These are phyloP conservation scores for Aphelocoma coerulescens DNA, from an alignment of 2,113 vertebrate species.

Conservation along the genomic window DNA sequence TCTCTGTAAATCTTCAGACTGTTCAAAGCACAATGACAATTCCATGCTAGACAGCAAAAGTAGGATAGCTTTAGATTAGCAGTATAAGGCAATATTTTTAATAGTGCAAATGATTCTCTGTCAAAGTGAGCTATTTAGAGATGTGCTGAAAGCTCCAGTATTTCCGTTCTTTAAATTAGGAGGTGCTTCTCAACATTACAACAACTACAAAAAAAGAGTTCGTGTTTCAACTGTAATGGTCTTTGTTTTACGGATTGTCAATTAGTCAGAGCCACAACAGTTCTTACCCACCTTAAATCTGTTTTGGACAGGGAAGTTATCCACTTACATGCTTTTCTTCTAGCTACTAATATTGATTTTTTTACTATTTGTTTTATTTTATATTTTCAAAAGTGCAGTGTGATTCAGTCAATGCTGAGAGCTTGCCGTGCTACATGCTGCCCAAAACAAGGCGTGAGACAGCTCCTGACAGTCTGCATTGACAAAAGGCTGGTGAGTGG, in stretches of 20 bases:
- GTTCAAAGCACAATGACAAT: background rate
- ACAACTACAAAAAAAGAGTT: background rate
- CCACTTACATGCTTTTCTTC: background rate
- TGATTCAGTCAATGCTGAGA: background rate
- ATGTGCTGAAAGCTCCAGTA: background rate
- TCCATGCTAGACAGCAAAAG: background rate
- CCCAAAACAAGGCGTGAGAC: background rate
- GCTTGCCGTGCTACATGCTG: accelerated
- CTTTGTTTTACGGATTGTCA: background rate
- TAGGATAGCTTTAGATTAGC: background rate
- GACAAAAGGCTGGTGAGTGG: background rate
- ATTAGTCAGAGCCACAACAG: background rate
- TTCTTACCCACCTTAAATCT: background rate
- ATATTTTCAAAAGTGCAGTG: accelerated
- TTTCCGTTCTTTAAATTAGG: background rate
- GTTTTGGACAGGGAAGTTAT: background rate
- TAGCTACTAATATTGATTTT: background rate
- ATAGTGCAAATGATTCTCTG: background rate
- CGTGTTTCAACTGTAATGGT: background rate
- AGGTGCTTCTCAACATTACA: background rate
- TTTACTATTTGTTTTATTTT: background rate
- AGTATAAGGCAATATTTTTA: background rate
- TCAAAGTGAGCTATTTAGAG: background rate
- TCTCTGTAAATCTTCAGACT: background rate
- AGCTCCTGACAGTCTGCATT: background rate